Evolutionary conservation across 2,888 invertebrate species (phyloP).

Genomic region (Priapulus caudatus): DNA sequence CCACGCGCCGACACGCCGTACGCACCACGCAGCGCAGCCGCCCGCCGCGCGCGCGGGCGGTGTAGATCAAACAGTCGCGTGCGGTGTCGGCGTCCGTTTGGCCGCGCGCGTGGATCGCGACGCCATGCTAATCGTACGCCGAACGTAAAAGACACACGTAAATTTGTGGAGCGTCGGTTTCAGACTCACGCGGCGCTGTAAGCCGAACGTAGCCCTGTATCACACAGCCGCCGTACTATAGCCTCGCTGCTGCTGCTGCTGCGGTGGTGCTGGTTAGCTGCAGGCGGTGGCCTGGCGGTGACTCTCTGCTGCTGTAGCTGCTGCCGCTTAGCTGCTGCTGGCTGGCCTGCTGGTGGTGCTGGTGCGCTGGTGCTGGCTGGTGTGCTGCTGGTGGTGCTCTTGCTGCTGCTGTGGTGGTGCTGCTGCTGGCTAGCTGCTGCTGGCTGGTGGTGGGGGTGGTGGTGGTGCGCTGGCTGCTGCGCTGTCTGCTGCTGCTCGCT

Average conservation of each 20-base stretch:
- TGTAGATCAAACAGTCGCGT: not conserved
- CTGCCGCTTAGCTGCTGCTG: conserved; percentile 2
- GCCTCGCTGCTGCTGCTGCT: too few relatives aligned
- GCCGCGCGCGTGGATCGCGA: too few relatives aligned
- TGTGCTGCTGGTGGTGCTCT: conserved; percentile 11
- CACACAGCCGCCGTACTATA: too few relatives aligned
- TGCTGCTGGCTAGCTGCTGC: conserved; percentile 10
- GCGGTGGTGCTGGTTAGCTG: too few relatives aligned
- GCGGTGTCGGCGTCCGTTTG: too few relatives aligned
- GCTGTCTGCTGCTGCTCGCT: conserved; percentile 25
- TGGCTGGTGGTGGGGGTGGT: conserved; percentile 11
- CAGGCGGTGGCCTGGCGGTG: too few relatives aligned
- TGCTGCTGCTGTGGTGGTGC: conserved; percentile 9
- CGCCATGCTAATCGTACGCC: too few relatives aligned
- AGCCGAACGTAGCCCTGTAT: too few relatives aligned
- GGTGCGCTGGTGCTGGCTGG: conserved; percentile 10
- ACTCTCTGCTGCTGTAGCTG: too few relatives aligned
- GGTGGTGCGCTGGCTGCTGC: conserved; percentile 28
- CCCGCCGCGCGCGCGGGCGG: not conserved
- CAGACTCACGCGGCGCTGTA: too few relatives aligned
- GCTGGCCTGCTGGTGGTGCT: conserved; percentile 12
- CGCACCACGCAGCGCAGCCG: not conserved
- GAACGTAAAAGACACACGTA: too few relatives aligned
- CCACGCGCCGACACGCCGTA: not conserved
- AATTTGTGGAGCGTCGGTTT: too few relatives aligned